Percentiles rank a stretch among this genome's conserved stretches.
These are phyloP conservation scores for Bombus haemorrhoidalis DNA, from an alignment of 1,140 invertebrate genomes.

Conservation along the genomic window DNA sequence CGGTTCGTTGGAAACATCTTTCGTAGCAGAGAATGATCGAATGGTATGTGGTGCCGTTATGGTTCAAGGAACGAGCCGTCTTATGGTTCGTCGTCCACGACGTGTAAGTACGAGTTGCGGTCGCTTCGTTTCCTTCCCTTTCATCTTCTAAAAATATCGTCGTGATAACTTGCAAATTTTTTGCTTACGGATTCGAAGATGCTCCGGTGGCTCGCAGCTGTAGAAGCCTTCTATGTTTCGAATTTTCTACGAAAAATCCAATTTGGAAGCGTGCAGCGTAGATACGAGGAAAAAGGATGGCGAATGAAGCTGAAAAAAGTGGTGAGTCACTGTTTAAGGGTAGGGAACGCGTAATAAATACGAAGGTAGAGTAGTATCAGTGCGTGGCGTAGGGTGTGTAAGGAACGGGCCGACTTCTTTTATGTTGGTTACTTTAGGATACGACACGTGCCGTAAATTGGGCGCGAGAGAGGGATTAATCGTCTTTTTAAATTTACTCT, in stretches of 20 bases:
- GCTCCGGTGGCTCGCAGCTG: slow-evolving; percentile 11
- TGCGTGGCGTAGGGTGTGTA: not conserved
- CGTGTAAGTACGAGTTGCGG: not conserved
- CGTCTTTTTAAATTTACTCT: not conserved
- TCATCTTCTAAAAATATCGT: slow-evolving; percentile 71
- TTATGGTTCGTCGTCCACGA: not conserved
- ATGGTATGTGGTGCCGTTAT: not conserved
- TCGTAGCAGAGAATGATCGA: not conserved
- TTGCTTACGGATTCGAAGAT: slow-evolving; percentile 53
- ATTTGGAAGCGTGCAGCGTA: not conserved
- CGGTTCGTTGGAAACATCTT: not conserved
- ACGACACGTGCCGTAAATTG: not conserved
- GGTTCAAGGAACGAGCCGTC: not conserved
- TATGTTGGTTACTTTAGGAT: not conserved
- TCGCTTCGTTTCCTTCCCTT: slow-evolving; percentile 47
- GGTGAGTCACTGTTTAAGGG: not conserved
- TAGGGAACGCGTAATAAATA: not conserved
- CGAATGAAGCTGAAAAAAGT: not conserved
- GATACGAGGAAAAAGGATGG: not conserved
- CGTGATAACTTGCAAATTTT: slow-evolving; percentile 53
- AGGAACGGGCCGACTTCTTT: not conserved
- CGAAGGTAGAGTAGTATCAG: not conserved
- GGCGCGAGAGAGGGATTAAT: accelerated
- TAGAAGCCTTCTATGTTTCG: not conserved
- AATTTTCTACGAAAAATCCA: not conserved